Base-by-base conservation (phyloP, 1,140 invertebrate species). In the Drosophila sucinea region DNA sequence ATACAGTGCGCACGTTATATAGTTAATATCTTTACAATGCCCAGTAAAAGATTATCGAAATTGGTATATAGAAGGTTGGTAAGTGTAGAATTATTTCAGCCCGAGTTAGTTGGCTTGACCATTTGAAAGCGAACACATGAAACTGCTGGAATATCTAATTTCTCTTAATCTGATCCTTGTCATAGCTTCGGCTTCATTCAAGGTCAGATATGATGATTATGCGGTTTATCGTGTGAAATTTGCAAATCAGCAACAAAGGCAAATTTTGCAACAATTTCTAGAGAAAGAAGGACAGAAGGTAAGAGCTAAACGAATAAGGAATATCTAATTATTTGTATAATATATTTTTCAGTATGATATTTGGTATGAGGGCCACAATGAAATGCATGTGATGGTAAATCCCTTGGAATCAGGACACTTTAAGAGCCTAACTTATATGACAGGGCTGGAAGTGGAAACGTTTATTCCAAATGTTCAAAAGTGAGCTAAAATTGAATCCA, bases 381-480 rank as follows among this genome's bases (percentile, higher is more conserved):
- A 89, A 44, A 8, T 90, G 40, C 67, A 91, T 17, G 73, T 91
- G 3, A 91, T 91, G 89, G 89, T 91, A 23, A 76, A 68, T 68
- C 89, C 89, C 4, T 17, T 35, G 2, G 67, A 85, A n/a, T 6
- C 35, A 0, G 30, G n/a, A 0, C 64, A 51, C 7, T 91, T 91
- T n/a, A 47, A 71, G 10, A 7, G 71, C 7, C 35, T 85, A 0
- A 35, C 87, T 0, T 65, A 63, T 4, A 23, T 80, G 0, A 67
- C 67, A 8, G 69, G 67, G 1, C 64, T 91, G 1, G 23, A 41
- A 56, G 78, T 47, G 5, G 79, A 91, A 51, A 44, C 75, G 0
- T 55, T 91, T 33, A 77, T 91, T 23, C 44, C 73, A 2, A 82
- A 91, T 70, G 89, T 91, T 3, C 89, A 91, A 74, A 65, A 60